Evolutionary conservation across 2,113 vertebrate genomes (phyloP), one percentile per base, ranked within the genome.

Genomic region (Hippocampus barbouri): DNA sequence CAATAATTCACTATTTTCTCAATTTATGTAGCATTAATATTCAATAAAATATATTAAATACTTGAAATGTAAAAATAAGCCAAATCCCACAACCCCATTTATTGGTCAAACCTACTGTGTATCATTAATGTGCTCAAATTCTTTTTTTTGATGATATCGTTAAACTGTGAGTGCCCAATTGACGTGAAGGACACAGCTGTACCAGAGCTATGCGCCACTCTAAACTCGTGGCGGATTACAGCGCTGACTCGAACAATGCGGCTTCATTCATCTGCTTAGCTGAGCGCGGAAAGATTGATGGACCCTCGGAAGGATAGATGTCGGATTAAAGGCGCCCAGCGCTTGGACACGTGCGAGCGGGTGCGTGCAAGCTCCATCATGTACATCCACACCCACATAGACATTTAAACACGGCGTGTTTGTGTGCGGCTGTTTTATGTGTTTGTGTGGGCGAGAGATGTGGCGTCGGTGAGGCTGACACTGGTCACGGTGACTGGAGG

Each of bases 231-330:
- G 40, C 66, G 77, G 86, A 83, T 85, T 85, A 88, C 38, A 59
- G 68, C 69, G 27, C 47, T 73, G 68, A 74, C 70, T 84, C 75
- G 23, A 82, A 82, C 66, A 59, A 73, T 74, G 76, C 70, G 74
- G 68, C 81, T 83, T 80, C 77, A 86, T 86, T 82, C 80, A 83
- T 64, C 82, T 70, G 77, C 72, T 84, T 79, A 79, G 56, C 71
- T 77, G 71, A 49, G 68, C 43, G 63, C n/a, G 59, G 75, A 80
- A 41, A 54, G 59, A 77, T 71, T 71, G 69, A 76, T 51, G 57
- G 56, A 86, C 59, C 70, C 68, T 15, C 14, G 15, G 38, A 64
- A 72, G 78, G 78, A 70, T 84, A 67, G 78, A 73, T 14, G 70
- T 70, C 56, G 68, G 73, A 86, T 82, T 80, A 82, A 75, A 79